Conservation (phyloP, 2,113 vertebrate genomes). For the Ailurus styani region DNA sequence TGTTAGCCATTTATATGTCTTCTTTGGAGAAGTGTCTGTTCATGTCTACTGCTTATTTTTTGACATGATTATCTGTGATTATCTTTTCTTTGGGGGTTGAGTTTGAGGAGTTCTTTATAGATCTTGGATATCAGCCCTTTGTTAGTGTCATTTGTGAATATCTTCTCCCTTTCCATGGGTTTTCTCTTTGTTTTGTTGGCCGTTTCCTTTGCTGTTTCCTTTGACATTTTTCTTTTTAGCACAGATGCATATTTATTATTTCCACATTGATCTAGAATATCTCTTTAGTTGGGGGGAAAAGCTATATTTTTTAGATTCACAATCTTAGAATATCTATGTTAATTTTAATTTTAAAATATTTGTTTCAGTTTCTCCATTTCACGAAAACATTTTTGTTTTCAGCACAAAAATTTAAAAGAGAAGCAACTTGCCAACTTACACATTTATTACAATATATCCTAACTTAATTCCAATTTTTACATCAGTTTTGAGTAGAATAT, state of each 20-base stretch:
- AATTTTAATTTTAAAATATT: neutral
- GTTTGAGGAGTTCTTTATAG: no score
- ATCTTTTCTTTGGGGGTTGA: no score
- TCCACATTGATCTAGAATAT: neutral
- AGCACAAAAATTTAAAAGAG: neutral
- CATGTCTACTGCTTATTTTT: no score
- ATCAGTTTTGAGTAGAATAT: neutral
- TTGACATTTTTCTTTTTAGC: neutral
- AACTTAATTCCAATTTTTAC: neutral
- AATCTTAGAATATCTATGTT: neutral
- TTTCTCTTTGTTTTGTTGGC: no score
- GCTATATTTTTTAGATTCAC: neutral
- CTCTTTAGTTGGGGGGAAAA: neutral
- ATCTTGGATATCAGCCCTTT: no score
- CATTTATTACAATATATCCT: neutral
- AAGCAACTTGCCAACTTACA: neutral
- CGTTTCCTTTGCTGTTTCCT: no score
- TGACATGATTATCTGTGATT: no score
- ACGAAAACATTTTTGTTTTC: neutral
- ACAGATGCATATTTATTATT: neutral
- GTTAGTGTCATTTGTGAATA: no score
- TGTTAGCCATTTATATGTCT: no score
- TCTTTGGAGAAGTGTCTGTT: no score
- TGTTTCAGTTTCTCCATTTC: neutral
- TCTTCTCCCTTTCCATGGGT: no score